Conservation (phyloP, 2,888 invertebrate genomes). For the Rhorus exstirpatorius region DNA sequence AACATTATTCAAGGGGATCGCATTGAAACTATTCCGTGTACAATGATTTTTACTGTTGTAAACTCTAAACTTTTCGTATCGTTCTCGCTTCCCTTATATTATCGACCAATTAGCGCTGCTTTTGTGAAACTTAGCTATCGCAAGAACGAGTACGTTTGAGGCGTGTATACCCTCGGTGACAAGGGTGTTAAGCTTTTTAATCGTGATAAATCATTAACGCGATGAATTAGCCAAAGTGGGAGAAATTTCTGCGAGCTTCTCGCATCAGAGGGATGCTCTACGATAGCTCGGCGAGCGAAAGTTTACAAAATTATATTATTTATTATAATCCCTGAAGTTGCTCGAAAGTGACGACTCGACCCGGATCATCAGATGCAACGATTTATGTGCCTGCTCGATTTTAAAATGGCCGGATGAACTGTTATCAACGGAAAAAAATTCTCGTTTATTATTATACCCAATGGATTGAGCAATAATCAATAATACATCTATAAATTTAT, state of each 20-base stretch:
- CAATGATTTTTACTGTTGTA: background rate
- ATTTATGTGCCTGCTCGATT: background rate
- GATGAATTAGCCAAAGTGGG: constrained; percentile 20
- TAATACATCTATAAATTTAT: no score
- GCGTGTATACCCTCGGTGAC: background rate
- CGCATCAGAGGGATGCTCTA: background rate
- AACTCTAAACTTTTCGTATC: background rate
- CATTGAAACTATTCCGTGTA: no score
- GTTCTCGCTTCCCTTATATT: background rate
- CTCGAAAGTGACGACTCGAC: background rate
- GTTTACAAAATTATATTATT: background rate
- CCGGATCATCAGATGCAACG: background rate
- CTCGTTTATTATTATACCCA: background rate
- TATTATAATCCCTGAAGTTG: background rate
- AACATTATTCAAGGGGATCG: no score
- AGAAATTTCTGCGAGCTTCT: background rate
- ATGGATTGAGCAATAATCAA: background rate
- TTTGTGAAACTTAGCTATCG: constrained; percentile 39
- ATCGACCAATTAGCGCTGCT: constrained; percentile 32
- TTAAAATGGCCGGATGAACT: background rate
- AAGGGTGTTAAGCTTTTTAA: constrained; percentile 7
- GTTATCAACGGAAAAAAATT: background rate
- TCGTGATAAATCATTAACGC: constrained; percentile 54
- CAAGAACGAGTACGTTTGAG: background rate
- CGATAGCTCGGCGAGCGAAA: background rate